These are phyloP conservation scores for Perizoma flavofasciatum DNA, from an alignment of 2,888 invertebrate genomes.

Conservation along the genomic window DNA sequence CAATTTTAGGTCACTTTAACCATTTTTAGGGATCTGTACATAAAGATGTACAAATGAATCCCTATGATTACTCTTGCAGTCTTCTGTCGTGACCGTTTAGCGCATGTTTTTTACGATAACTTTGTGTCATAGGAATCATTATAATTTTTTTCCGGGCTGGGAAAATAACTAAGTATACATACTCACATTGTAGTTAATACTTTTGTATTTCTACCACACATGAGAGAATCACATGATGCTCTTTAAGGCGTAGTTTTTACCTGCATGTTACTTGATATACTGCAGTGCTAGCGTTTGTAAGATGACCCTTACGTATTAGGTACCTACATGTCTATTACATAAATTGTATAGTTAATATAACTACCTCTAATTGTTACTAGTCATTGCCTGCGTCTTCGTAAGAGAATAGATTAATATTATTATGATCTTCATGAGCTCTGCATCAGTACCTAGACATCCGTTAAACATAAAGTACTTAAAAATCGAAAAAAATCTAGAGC, in stretches of 20 bases:
- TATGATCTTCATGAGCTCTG: neutral
- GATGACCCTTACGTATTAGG: constrained; percentile 11
- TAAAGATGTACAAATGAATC: too few relatives aligned
- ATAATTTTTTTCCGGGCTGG: too few relatives aligned
- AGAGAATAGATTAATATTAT: neutral
- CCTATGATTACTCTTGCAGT: too few relatives aligned
- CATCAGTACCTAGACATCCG: neutral
- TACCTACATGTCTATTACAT: neutral
- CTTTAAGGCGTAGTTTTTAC: neutral
- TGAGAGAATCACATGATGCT: neutral
- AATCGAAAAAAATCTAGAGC: too few relatives aligned
- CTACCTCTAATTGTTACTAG: neutral
- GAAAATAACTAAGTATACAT: too few relatives aligned
- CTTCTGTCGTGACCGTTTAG: too few relatives aligned
- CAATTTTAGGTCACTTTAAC: too few relatives aligned
- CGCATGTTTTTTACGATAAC: too few relatives aligned
- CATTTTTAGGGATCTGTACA: too few relatives aligned
- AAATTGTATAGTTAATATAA: neutral
- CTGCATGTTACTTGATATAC: constrained; percentile 10
- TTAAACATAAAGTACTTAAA: neutral
- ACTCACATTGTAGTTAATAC: neutral
- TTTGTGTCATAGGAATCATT: too few relatives aligned
- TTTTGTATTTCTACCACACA: neutral
- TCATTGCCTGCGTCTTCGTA: neutral
- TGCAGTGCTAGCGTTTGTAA: constrained; percentile 24